Percentiles rank a stretch among this genome's conserved stretches.
Conservation (phyloP, 2,113 vertebrate genomes). For the Balaenoptera acutorostrata region DNA sequence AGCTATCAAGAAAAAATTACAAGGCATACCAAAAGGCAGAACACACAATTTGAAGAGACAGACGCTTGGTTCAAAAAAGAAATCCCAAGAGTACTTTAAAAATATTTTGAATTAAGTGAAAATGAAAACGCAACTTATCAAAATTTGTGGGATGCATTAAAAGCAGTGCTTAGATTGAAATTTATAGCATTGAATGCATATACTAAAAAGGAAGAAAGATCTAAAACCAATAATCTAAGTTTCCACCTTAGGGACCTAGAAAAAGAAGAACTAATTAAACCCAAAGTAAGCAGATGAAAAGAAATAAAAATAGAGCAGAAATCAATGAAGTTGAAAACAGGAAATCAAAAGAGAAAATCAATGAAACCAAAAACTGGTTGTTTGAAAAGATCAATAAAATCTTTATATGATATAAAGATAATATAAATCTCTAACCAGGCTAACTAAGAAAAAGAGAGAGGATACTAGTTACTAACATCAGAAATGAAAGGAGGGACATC, state of each 20-base stretch:
- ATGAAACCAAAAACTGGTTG: neutral
- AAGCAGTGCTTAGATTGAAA: neutral
- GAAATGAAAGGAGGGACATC: neutral
- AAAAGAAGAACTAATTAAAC: neutral
- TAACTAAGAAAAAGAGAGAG: neutral
- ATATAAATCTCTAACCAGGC: neutral
- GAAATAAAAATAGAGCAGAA: neutral
- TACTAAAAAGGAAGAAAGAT: neutral
- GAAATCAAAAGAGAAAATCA: neutral
- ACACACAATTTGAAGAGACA: neutral
- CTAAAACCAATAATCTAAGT: neutral
- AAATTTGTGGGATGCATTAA: neutral
- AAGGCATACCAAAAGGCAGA: neutral
- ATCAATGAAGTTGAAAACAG: neutral
- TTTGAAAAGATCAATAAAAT: neutral
- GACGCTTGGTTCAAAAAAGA: neutral
- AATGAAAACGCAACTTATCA: neutral
- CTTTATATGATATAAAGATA: too few species aligned
- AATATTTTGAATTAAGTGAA: neutral
- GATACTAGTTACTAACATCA: neutral
- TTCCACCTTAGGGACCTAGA: neutral
- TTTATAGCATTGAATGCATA: neutral
- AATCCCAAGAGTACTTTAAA: neutral
- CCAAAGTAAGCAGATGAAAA: neutral
- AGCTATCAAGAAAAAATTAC: neutral